phyloP scores from a whole-genome alignment of 1,140 invertebrate species.

The Drosophila simulans region DNA sequence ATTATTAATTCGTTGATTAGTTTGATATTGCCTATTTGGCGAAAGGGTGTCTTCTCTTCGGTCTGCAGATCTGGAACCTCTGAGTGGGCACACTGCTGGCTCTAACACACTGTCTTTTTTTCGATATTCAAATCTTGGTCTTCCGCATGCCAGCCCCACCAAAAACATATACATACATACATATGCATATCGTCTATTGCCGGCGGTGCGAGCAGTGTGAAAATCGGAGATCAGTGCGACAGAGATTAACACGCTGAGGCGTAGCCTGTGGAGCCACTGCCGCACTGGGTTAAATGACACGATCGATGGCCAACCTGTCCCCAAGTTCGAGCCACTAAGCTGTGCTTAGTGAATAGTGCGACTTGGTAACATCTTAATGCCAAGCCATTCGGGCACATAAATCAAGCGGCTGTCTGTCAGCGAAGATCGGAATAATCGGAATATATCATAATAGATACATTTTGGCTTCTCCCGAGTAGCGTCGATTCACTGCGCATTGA shows the following conservation, averaged over 20 bases:
- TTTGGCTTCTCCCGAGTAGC: background rate
- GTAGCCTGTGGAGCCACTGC: constrained; percentile 1
- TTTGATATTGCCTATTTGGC: too few relatives aligned
- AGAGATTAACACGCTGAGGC: constrained; percentile 66
- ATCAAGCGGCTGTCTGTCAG: constrained; percentile 18
- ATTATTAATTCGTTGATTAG: too few relatives aligned
- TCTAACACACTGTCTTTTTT: too few relatives aligned
- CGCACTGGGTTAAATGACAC: constrained; percentile 71
- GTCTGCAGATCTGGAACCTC: background rate
- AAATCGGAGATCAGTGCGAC: constrained; percentile 57
- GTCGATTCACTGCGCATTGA: too few relatives aligned
- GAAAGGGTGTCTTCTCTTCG: background rate
- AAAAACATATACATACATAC: background rate
- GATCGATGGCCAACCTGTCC: constrained; percentile 70
- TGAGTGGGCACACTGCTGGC: too few relatives aligned
- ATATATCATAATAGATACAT: constrained; percentile 10
- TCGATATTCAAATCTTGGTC: constrained; percentile 22
- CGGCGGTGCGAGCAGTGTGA: constrained; percentile 5
- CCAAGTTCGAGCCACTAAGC: constrained; percentile 47
- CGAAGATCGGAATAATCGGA: background rate
- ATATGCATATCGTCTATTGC: background rate
- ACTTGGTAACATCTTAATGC: constrained; percentile 42
- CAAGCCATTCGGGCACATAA: constrained; percentile 26
- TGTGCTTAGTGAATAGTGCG: constrained; percentile 62
- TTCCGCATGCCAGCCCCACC: constrained; percentile 53